Percentiles rank a stretch among this genome's conserved stretches.
Conservation (phyloP, 2,888 invertebrate genomes). For the Cantharis nigra region DNA sequence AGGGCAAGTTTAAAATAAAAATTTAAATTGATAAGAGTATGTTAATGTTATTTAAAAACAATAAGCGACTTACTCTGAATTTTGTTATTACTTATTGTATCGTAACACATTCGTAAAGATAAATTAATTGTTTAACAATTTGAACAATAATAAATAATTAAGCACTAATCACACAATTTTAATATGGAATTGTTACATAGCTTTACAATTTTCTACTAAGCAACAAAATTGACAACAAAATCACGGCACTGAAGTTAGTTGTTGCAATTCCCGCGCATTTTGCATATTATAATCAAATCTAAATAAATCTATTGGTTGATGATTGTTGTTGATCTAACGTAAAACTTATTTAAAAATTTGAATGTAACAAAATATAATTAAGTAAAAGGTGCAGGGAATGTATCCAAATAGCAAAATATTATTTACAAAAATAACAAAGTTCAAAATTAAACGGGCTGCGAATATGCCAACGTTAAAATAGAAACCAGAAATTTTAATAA, state of each 20-base stretch:
- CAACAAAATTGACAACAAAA: conserved; percentile 4
- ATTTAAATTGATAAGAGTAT: neutral
- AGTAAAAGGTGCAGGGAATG: neutral
- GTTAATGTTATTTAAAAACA: neutral
- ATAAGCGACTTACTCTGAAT: neutral
- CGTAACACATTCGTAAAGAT: neutral
- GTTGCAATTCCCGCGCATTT: neutral
- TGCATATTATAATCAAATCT: neutral
- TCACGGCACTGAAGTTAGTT: neutral
- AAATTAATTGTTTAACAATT: neutral
- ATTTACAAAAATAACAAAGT: neutral
- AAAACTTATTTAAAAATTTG: neutral
- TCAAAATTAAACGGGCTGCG: neutral
- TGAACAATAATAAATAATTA: neutral
- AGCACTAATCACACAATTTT: neutral
- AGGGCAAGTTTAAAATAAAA: neutral
- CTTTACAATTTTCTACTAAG: neutral
- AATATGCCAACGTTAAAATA: neutral
- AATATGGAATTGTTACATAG: neutral
- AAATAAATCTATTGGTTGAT: neutral
- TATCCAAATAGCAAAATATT: neutral
- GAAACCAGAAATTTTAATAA: neutral
- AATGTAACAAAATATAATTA: neutral
- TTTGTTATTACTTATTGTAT: neutral
- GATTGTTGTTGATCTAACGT: neutral